Evolutionary conservation across 2,113 vertebrate genomes (phyloP), one percentile per base, ranked within the genome.

Genomic region (Sisor rabdophorus): DNA sequence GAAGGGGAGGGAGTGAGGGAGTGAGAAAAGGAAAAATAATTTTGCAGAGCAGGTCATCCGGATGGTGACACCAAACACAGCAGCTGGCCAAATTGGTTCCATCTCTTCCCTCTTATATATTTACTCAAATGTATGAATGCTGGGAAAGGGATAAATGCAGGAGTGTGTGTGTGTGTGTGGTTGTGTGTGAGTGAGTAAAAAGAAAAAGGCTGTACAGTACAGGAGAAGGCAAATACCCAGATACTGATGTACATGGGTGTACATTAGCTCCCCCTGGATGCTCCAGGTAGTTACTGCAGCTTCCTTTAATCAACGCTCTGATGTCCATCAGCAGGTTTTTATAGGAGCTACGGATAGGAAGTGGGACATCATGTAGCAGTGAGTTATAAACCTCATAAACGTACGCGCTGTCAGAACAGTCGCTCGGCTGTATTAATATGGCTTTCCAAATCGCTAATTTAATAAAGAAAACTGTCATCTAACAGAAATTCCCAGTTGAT

Each of bases 21-120:
- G 40, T 4, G 40, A 44, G 40, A 10, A 44, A 44, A 69, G 65
- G 20, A 75, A 64, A 83, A 83, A 84, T 72, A 36, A 79, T 84
- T 82, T 81, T 79, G 75, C 63, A 73, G 89, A 89, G 83, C 88
- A 89, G 91, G 90, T 91, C 91, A 90, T 89, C 88, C 85, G 90
- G 87, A 88, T 90, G 88, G 85, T 92, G 86, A 89, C 88, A 88
- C 81, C 68, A 87, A 84, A 82, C 85, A 75, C 88, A 76, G 79
- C 81, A 85, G 55, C 82, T 77, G 65, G 67, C 70, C 65, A 82
- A 83, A 85, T 84, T 83, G 78, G 72, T 70, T 75, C 79, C 81
- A 84, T 82, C 85, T 79, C 67, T 70, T 83, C 81, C 73, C 79
- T 47, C 83, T 81, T 81, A 73, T 84, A 81, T 78, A 80, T 84